phyloP scores from a whole-genome alignment of 2,797 vertebrate genomes.

The Xenops minutus region DNA sequence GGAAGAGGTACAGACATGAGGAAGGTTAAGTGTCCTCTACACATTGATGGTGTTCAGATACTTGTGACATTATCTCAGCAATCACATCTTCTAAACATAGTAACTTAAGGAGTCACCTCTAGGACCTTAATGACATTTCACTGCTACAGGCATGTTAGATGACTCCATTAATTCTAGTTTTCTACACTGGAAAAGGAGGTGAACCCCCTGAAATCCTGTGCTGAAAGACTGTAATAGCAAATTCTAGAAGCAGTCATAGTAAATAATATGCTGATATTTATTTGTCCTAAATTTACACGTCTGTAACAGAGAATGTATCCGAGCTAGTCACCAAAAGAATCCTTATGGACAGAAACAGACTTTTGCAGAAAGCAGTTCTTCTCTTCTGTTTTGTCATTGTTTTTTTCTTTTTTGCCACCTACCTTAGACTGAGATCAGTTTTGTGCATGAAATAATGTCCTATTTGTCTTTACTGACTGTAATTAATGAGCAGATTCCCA shows the following conservation, averaged over 20 bases:
- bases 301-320: background rate
- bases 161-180: background rate
- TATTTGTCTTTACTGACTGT: background rate
- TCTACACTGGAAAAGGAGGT: background rate
- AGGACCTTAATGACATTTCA: background rate
- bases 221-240: background rate
- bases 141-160: background rate
- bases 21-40: background rate
- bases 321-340: background rate
- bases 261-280: background rate
- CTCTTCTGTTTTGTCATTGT: background rate
- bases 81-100: background rate
- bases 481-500: background rate
- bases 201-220: background rate
- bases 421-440: background rate
- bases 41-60: background rate
- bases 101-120: background rate
- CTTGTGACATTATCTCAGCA: background rate
- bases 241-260: background rate
- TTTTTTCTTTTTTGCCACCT: background rate
- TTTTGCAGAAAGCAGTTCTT: background rate
- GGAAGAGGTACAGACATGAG: background rate
- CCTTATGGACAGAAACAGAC: background rate
- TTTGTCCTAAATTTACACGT: background rate
- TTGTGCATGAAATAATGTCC: background rate